phyloP scores from a whole-genome alignment of 2,888 invertebrate genomes.

The Leucophenga montana region DNA sequence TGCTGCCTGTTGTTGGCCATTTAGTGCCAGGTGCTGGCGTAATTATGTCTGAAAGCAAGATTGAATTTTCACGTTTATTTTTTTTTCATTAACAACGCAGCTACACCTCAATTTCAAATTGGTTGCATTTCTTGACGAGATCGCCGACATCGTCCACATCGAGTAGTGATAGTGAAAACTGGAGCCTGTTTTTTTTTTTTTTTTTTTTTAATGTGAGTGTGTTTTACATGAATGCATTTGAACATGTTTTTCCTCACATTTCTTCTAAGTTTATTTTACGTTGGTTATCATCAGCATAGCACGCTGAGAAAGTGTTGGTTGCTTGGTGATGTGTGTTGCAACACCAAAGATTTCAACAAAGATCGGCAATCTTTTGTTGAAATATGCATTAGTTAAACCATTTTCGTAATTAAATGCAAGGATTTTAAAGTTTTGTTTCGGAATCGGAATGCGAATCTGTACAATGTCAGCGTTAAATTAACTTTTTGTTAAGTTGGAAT shows the following conservation, averaged over 20 bases:
- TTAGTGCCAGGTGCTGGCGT: slow-evolving; percentile 7
- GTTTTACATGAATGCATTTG: background rate
- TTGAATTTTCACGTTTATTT: slow-evolving; percentile 3
- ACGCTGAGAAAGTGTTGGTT: slow-evolving; percentile 1
- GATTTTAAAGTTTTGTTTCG: slow-evolving; percentile 30
- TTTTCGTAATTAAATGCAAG: slow-evolving; percentile 9
- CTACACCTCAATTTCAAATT: background rate
- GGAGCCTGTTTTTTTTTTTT: slow-evolving; percentile 33
- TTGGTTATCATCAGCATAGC: slow-evolving; percentile 9
- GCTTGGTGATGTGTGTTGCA: background rate
- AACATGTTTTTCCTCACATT: background rate
- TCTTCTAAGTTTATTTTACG: slow-evolving; percentile 5
- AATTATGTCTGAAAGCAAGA: background rate
- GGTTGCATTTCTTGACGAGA: background rate
- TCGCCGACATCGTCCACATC: background rate
- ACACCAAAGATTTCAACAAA: background rate
- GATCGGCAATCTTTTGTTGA: too few relatives aligned
- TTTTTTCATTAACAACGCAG: background rate
- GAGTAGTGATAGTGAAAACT: slow-evolving; percentile 46
- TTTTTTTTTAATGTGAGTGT: background rate
- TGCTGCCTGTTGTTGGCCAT: background rate
- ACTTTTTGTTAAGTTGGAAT: background rate
- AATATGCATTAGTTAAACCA: slow-evolving; percentile 40
- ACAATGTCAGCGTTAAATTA: slow-evolving; percentile 11
- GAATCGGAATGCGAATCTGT: slow-evolving; percentile 29